A percentile compares a stretch with the other conserved stretches of the same genome.
Evolutionary conservation across 2,113 vertebrate species (phyloP).

Genomic region (Gobiocypris rarus): DNA sequence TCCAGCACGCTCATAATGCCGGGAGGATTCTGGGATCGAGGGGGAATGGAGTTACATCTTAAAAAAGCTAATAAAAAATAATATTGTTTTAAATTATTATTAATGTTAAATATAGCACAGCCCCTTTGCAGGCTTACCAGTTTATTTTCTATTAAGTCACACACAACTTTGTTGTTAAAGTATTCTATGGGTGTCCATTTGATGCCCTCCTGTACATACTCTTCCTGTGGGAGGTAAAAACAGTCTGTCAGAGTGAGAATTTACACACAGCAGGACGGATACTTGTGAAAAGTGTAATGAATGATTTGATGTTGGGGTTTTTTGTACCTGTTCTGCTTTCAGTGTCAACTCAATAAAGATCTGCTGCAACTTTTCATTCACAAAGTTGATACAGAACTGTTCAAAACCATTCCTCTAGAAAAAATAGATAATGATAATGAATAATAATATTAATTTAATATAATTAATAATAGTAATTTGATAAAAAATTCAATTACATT

Average conservation of each 20-base stretch:
- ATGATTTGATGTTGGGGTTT: too few relatives aligned
- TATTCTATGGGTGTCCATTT: slow-evolving; percentile 95
- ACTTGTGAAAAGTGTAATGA: neutral
- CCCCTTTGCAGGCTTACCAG: slow-evolving; percentile 78
- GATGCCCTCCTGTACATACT: slow-evolving; percentile 97
- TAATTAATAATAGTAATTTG: neutral
- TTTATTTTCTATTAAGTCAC: slow-evolving; percentile 98
- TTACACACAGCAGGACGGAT: neutral
- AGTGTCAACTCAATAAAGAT: slow-evolving; percentile 98
- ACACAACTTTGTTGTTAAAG: slow-evolving; percentile 99
- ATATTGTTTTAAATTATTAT: neutral
- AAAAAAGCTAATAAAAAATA: too few relatives aligned
- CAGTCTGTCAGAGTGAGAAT: neutral
- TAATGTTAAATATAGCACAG: neutral
- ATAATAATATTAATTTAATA: neutral
- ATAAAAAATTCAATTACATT: neutral
- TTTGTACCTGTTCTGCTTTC: slow-evolving; percentile 92
- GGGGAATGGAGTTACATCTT: neutral
- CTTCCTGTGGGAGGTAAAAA: slow-evolving; percentile 80
- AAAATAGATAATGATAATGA: neutral
- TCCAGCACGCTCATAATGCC: slow-evolving; percentile 98
- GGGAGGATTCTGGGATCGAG: slow-evolving; percentile 82
- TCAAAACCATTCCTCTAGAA: slow-evolving; percentile 95
- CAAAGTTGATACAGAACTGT: slow-evolving; percentile 99
- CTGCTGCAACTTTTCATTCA: slow-evolving; percentile 97